Conservation (phyloP, 2,888 invertebrate genomes). For the Anaspis maculata region DNA sequence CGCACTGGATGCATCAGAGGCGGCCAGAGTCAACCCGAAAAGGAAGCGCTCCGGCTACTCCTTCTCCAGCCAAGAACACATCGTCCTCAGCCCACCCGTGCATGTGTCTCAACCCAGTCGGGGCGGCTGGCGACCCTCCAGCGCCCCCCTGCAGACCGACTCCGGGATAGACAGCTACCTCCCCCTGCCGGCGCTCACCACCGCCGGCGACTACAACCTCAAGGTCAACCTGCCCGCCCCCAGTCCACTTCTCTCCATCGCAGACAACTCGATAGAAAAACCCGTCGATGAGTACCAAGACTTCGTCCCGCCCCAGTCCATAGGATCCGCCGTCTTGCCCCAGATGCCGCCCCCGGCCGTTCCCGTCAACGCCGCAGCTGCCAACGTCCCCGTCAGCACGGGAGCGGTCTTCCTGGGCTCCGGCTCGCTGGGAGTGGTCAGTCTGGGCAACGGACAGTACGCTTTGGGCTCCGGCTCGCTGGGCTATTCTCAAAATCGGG, state of each 20-base stretch:
- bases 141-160: too few relatives aligned
- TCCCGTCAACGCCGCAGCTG: conserved; percentile 30
- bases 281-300: conserved; percentile 30
- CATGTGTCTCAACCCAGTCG: too few relatives aligned
- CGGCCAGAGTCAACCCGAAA: too few relatives aligned
- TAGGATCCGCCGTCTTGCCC: conserved; percentile 30
- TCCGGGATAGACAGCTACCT: background rate
- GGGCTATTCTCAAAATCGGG: conserved; percentile 31
- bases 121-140: too few relatives aligned
- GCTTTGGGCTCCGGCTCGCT: conserved; percentile 37
- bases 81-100: too few relatives aligned
- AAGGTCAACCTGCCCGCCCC: conserved; percentile 6
- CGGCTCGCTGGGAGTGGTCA: conserved; percentile 35
- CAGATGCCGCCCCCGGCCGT: conserved; percentile 27
- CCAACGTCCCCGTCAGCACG: conserved; percentile 25
- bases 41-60: too few relatives aligned
- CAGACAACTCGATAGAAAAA: conserved; percentile 20
- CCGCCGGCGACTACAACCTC: conserved; percentile 5
- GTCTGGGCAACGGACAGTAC: conserved; percentile 35
- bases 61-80: too few relatives aligned
- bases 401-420: conserved; percentile 35
- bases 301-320: conserved; percentile 23
- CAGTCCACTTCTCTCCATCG: background rate
- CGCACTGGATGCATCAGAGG: too few relatives aligned
- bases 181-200: conserved; percentile 2